Evolutionary conservation across 2,113 vertebrate genomes (phyloP).

Genomic region (Heterotis niloticus): DNA sequence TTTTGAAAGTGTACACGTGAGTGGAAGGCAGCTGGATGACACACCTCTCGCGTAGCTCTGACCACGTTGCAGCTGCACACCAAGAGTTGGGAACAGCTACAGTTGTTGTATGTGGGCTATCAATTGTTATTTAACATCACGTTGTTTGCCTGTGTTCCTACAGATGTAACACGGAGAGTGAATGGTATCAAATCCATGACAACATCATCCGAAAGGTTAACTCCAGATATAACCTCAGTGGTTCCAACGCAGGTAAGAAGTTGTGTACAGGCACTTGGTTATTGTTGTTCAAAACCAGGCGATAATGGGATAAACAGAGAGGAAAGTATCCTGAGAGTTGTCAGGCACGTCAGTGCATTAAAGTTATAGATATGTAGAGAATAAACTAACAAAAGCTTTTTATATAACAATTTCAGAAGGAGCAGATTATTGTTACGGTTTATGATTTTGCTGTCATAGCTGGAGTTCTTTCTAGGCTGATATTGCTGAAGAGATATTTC

Average conservation of each 20-base stretch:
- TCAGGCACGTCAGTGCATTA: neutral
- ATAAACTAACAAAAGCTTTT: neutral
- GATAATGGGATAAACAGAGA: too few relatives aligned
- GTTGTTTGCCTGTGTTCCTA: neutral
- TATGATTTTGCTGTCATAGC: neutral
- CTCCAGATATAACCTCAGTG: conserved; percentile 89
- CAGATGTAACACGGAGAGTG: conserved; percentile 96
- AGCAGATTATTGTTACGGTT: neutral
- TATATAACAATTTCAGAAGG: neutral
- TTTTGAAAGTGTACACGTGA: conserved; percentile 97
- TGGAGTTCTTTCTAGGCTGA: neutral
- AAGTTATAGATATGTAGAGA: neutral
- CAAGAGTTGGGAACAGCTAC: too few relatives aligned
- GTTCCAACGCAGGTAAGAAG: conserved; percentile 88
- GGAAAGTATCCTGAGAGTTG: neutral
- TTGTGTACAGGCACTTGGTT: neutral
- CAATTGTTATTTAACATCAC: too few relatives aligned
- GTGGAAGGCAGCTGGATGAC: conserved; percentile 40
- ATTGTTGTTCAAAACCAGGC: neutral
- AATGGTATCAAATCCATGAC: conserved; percentile 96
- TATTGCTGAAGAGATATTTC: neutral
- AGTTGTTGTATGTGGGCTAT: too few relatives aligned
- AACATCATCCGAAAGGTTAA: conserved; percentile 97
- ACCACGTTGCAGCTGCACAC: too few relatives aligned
- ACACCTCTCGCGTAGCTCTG: neutral